Evolutionary conservation across 2,797 vertebrate genomes (phyloP).

Genomic region (Scleropages formosus): DNA sequence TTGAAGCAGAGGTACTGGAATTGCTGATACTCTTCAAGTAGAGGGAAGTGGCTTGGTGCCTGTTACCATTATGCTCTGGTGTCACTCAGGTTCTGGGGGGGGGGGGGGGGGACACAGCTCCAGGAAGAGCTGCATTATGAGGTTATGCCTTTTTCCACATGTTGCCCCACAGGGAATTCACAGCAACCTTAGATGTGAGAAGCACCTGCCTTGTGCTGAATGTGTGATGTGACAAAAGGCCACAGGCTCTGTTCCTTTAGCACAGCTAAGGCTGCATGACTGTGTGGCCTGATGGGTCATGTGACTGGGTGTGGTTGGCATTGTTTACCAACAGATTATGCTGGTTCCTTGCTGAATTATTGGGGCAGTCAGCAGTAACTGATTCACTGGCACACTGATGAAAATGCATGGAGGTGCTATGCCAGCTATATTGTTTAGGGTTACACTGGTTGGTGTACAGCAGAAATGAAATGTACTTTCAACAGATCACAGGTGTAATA

Average conservation of each 20-base stretch:
- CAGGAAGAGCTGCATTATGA: slow-evolving; percentile 36
- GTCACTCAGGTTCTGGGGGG: neutral
- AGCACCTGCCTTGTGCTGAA: neutral
- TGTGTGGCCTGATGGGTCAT: slow-evolving; percentile 62
- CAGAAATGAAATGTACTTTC: too few relatives aligned
- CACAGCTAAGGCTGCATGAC: slow-evolving; percentile 27
- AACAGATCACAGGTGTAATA: too few relatives aligned
- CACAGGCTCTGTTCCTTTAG: too few relatives aligned
- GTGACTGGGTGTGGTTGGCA: slow-evolving; percentile 66
- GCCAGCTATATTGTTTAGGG: slow-evolving; percentile 13
- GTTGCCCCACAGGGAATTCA: slow-evolving; percentile 17
- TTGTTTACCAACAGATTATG: slow-evolving; percentile 34
- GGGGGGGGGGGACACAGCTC: neutral
- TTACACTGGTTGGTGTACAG: neutral
- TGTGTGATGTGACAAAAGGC: neutral
- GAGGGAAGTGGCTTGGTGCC: neutral
- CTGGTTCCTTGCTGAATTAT: neutral
- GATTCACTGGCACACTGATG: slow-evolving; percentile 42
- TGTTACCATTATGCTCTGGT: neutral
- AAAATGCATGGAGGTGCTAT: slow-evolving; percentile 39
- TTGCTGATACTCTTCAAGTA: neutral
- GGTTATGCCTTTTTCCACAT: neutral
- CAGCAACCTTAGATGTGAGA: neutral
- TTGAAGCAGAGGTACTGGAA: neutral
- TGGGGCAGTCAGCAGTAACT: neutral